Evolutionary conservation across 2,113 vertebrate species (phyloP).

Genomic region (Chelonoidis abingdonii): DNA sequence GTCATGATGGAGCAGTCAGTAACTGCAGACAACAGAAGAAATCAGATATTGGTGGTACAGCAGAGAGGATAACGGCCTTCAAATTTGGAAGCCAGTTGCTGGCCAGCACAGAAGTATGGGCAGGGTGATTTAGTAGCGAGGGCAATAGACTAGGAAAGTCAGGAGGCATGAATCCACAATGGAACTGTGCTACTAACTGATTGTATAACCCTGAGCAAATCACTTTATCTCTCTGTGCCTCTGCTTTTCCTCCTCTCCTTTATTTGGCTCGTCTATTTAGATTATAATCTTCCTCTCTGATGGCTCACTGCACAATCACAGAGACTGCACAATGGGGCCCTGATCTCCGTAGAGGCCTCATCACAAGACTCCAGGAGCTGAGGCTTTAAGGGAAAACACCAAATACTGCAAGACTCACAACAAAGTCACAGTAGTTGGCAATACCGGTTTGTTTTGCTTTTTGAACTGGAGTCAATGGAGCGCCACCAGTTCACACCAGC

Average conservation of each 20-base stretch:
- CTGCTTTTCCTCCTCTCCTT: neutral
- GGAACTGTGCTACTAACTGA: rapidly evolving
- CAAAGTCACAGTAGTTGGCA: neutral
- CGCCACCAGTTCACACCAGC: conserved; percentile 26
- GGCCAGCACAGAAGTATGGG: rapidly evolving
- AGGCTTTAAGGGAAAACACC: neutral
- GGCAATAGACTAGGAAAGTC: neutral
- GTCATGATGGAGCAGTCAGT: neutral
- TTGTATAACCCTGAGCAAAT: rapidly evolving
- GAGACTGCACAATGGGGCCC: neutral
- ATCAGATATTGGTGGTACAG: neutral
- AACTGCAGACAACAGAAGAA: conserved; percentile 1
- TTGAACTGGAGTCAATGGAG: rapidly evolving
- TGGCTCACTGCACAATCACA: neutral
- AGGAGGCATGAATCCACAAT: rapidly evolving
- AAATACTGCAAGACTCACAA: conserved; percentile 14
- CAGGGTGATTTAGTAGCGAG: neutral
- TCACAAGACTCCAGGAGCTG: neutral
- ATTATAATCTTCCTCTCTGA: rapidly evolving
- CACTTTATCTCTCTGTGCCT: neutral
- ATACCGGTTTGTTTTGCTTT: neutral
- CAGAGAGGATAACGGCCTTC: neutral
- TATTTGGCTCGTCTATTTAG: rapidly evolving
- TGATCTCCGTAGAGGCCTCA: neutral
- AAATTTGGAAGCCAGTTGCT: rapidly evolving